Evolutionary conservation across 2,888 invertebrate species (phyloP).

Genomic region (Drosophila trichaetosa): DNA sequence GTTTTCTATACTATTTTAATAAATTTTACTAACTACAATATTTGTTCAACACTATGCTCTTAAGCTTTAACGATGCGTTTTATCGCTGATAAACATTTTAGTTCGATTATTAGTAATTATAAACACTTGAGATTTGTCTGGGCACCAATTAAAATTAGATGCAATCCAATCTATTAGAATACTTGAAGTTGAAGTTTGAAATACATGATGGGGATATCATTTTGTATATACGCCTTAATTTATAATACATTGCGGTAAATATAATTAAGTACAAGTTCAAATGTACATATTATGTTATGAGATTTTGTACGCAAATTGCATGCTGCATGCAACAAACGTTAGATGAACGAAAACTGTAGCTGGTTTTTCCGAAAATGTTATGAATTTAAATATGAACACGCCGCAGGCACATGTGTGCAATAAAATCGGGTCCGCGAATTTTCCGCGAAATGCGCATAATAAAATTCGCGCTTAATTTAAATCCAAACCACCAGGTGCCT

Average conservation of each 20-base stretch:
- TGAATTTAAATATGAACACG: conserved; percentile 68
- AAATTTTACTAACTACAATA: conserved; percentile 6
- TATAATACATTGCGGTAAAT: background rate
- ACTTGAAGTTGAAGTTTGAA: background rate
- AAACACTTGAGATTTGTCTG: background rate
- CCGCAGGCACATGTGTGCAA: conserved; percentile 50
- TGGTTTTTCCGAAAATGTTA: conserved; percentile 79
- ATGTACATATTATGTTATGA: background rate
- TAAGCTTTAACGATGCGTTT: background rate
- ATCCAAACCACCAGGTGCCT: conserved; percentile 55
- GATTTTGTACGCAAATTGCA: conserved; percentile 5
- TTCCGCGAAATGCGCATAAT: conserved; percentile 62
- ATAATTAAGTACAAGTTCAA: background rate
- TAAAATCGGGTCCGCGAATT: conserved; percentile 66
- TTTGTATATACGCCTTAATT: background rate
- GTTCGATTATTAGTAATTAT: background rate
- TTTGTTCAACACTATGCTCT: background rate
- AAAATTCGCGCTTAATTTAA: conserved; percentile 57
- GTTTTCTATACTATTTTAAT: conserved; percentile 20
- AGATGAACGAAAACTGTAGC: conserved; percentile 63
- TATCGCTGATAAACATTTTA: background rate
- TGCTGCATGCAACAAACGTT: background rate
- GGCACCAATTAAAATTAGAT: background rate
- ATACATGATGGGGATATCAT: background rate
- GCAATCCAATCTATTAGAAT: background rate